Base-by-base conservation (phyloP, 2,888 invertebrate genomes). In the Trimorus sp. region DNA sequence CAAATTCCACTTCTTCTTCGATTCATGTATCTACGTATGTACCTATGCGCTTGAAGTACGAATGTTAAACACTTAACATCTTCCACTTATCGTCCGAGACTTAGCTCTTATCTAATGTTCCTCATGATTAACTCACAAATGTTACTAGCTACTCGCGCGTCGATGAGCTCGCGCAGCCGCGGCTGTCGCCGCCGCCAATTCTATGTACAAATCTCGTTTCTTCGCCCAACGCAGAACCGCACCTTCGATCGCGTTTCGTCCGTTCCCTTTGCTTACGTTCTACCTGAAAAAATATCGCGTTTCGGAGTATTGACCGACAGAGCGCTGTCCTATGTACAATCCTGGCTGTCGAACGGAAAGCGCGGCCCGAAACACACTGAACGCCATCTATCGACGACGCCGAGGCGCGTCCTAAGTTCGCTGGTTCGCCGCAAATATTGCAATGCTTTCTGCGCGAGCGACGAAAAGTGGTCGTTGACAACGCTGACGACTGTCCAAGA, bases 1-100 rank as follows among this genome's bases (percentile, higher is more conserved):
- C n/a, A n/a, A n/a, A n/a, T n/a, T n/a, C n/a, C n/a, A n/a, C n/a
- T n/a, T n/a, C 58, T 49, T 60, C 3, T 14, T 26, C 26, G 16
- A 37, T 49, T 42, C 63, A 53, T 75, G 66, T 66, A 53, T 66
- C 51, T 53, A 66, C 68, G 54, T 49, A 73, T 66, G 62, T 54
- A 79, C 68, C 40, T 73, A 73, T 54, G 62, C 26, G 51, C 36
- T 53, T 63, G 48, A 16, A 62, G 63, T 58, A 68, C 53, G 53
- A 48, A 26, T 26, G 26, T 79, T 79, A 73, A 71, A 79, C 73
- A 79, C 68, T 73, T 66, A 79, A 73, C 71, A 66, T 78, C 66
- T 51, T 79, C 66, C 78, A 71, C 38, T 78, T 71, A 78, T 71
- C 71, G 15, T 71, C 68, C 42, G 56, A 79, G 65, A 26, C 26